These are phyloP conservation scores for Eristalis intricaria DNA, from an alignment of 2,888 invertebrate genomes.

Conservation along the genomic window DNA sequence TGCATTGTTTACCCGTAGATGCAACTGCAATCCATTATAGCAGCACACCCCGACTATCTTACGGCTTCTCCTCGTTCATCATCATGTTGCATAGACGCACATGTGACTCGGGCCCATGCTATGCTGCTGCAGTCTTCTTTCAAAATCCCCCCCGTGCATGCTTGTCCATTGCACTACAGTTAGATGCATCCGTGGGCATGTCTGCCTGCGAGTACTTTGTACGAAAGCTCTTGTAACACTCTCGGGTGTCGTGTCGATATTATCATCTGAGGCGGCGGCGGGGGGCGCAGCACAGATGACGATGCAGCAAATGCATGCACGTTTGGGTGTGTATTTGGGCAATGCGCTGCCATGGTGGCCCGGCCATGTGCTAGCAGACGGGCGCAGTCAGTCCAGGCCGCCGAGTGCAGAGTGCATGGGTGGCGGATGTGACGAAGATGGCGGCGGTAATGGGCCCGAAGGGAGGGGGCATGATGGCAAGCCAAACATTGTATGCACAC, in stretches of 20 bases:
- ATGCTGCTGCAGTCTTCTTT: conserved; percentile 13
- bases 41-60: conserved; percentile 18
- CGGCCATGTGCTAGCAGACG: conserved; percentile 29
- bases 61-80: conserved; percentile 23
- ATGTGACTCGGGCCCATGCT: conserved; percentile 5
- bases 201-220: neutral
- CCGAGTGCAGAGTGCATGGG: conserved; percentile 23
- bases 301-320: neutral
- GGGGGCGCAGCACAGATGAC: neutral
- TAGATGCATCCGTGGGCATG: conserved; percentile 6
- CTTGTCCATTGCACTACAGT: conserved; percentile 19
- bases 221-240: conserved; percentile 29
- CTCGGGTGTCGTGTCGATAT: conserved; percentile 12
- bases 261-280: neutral
- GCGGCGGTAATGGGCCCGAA: neutral
- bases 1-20: conserved; percentile 6
- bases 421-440: conserved; percentile 1
- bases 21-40: conserved; percentile 18
- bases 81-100: conserved; percentile 24
- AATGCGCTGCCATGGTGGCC: conserved; percentile 33
- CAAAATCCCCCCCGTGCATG: neutral
- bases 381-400: conserved; percentile 2
- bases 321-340: conserved; percentile 11
- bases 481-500: neutral
- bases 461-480: neutral